Conservation (phyloP, 2,888 invertebrate genomes). For the Pemphredon lugubris region DNA sequence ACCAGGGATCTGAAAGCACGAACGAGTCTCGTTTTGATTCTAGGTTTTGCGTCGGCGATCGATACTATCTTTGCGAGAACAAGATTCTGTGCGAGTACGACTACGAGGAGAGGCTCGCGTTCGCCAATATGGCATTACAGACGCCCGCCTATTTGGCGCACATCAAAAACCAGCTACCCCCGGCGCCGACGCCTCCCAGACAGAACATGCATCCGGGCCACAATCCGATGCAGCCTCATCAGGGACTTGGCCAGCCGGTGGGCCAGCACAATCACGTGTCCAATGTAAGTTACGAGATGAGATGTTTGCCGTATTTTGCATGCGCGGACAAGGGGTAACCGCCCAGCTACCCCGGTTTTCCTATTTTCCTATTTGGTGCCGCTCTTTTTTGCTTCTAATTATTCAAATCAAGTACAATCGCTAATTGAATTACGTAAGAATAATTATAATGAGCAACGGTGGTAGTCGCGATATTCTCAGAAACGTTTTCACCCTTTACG, state of each 20-base stretch:
- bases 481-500: too few species aligned
- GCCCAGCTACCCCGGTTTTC: too few species aligned
- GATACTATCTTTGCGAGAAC: slow-evolving; percentile 98
- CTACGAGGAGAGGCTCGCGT: slow-evolving; percentile 97
- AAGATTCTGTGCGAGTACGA: slow-evolving; percentile 99
- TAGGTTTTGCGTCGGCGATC: slow-evolving; percentile 99
- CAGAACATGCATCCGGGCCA: slow-evolving; percentile 76
- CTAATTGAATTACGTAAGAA: too few species aligned
- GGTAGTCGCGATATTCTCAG: too few species aligned
- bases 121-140: slow-evolving; percentile 97
- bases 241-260: slow-evolving; percentile 75
- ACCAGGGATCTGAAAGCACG: too few species aligned
- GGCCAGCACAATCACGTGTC: slow-evolving; percentile 78
- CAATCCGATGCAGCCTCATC: slow-evolving; percentile 76
- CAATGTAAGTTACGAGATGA: slow-evolving; percentile 75
- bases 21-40: too few species aligned
- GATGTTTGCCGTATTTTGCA: too few species aligned
- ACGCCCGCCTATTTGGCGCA: slow-evolving; percentile 90
- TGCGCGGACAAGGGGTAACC: too few species aligned
- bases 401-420: too few species aligned
- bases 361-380: too few species aligned
- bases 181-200: slow-evolving; percentile 76
- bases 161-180: slow-evolving; percentile 86
- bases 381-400: too few species aligned
- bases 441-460: too few species aligned